Percentiles rank a stretch among this genome's conserved stretches.
Conservation (phyloP, 2,113 vertebrate species). For the Rhea americana region DNA sequence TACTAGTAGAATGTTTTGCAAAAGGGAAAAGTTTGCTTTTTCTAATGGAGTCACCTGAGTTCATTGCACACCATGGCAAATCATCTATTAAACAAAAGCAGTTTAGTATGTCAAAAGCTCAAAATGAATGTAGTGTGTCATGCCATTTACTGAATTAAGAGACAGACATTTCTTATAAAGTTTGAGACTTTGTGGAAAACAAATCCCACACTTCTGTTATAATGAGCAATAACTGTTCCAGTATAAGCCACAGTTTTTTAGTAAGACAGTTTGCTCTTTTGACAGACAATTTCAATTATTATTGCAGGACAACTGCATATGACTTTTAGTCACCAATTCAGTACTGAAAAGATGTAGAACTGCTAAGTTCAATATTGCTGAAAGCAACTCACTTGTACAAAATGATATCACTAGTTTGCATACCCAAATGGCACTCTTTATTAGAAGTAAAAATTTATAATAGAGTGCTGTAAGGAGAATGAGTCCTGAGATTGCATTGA, state of each 20-base stretch:
- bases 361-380: not conserved
- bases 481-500: not conserved
- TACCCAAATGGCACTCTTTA: not conserved
- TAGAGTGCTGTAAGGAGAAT: not conserved
- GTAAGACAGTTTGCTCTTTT: conserved; percentile 51
- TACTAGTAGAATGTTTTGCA: conserved; percentile 20
- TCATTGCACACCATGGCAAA: conserved; percentile 57
- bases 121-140: conserved; percentile 92
- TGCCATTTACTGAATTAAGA: conserved; percentile 88
- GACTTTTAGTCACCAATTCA: conserved; percentile 7
- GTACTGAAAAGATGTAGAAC: not conserved
- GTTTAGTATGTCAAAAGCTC: conserved; percentile 70
- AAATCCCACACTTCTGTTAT: conserved; percentile 23
- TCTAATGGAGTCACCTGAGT: conserved; percentile 59
- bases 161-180: conserved; percentile 63
- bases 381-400: not conserved
- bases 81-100: conserved; percentile 58
- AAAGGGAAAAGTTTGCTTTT: conserved; percentile 28
- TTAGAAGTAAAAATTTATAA: not conserved
- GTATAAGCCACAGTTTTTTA: conserved; percentile 69
- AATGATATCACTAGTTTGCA: not conserved
- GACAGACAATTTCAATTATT: conserved; percentile 26
- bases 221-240: conserved; percentile 5
- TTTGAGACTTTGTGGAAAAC: conserved; percentile 37
- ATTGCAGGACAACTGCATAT: not conserved